phyloP scores from a whole-genome alignment of 2,797 vertebrate genomes.

The Bucorvus abyssinicus region DNA sequence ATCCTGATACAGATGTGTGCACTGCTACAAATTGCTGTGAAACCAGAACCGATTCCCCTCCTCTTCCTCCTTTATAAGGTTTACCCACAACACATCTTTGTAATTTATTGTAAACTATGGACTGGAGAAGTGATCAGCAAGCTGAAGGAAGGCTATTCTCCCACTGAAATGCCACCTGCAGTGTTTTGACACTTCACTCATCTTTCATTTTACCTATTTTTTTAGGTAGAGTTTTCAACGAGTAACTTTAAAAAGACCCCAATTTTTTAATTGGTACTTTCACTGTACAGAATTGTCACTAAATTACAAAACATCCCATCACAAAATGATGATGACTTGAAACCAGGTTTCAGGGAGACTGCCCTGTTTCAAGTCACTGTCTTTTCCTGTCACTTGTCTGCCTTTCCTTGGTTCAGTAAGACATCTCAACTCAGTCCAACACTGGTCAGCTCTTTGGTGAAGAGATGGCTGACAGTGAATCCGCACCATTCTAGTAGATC shows the following conservation, averaged over 20 bases:
- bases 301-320: no score
- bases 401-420: background rate
- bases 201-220: background rate
- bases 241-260: background rate
- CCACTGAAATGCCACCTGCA: background rate
- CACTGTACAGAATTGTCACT: background rate
- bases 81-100: background rate
- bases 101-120: background rate
- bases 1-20: background rate
- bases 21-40: background rate
- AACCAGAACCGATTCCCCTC: background rate
- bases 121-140: background rate
- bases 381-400: background rate
- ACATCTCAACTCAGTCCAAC: background rate
- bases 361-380: background rate
- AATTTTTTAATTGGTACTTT: background rate
- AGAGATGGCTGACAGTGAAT: fast-evolving
- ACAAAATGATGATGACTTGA: background rate
- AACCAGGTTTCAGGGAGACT: background rate
- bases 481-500: background rate
- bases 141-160: background rate
- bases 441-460: background rate
- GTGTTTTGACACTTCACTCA: background rate
- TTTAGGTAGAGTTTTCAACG: background rate
- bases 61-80: background rate